Conservation (phyloP, 2,113 vertebrate species). For the Larimichthys crocea region DNA sequence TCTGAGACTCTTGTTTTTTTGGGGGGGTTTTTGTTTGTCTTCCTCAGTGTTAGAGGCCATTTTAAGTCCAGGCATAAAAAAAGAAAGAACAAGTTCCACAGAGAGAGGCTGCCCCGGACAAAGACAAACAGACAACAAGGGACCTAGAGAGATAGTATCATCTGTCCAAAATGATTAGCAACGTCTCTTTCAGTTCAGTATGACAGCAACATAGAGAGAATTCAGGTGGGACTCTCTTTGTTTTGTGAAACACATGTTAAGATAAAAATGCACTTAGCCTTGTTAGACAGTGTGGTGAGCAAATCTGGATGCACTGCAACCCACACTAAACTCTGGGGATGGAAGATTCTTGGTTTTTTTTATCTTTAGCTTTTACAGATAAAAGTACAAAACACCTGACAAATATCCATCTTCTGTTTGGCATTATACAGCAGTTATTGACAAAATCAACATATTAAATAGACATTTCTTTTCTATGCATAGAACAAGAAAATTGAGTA, state of each 20-base stretch:
- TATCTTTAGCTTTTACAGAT: background rate
- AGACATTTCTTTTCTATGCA: background rate
- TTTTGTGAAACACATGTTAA: background rate
- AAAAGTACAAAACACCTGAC: background rate
- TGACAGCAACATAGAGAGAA: background rate
- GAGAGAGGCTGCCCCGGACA: background rate
- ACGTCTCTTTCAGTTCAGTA: background rate
- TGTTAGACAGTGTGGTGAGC: background rate
- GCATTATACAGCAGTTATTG: background rate
- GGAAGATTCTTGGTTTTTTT: background rate
- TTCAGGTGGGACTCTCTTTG: background rate
- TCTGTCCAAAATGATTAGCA: conserved; percentile 32
- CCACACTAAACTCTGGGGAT: background rate
- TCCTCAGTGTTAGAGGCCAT: conserved; percentile 7
- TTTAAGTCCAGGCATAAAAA: conserved; percentile 22
- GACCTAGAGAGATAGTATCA: background rate
- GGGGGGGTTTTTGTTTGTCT: conserved; percentile 7
- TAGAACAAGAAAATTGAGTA: background rate
- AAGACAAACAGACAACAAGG: background rate
- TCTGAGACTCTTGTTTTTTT: conserved; percentile 29
- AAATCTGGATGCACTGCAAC: background rate
- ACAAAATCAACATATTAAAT: background rate
- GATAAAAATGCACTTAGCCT: conserved; percentile 13
- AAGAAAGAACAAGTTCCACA: background rate
- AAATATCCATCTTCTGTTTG: background rate